These are phyloP conservation scores for Pelobates fuscus DNA, from an alignment of 2,113 vertebrate species.

Conservation along the genomic window DNA sequence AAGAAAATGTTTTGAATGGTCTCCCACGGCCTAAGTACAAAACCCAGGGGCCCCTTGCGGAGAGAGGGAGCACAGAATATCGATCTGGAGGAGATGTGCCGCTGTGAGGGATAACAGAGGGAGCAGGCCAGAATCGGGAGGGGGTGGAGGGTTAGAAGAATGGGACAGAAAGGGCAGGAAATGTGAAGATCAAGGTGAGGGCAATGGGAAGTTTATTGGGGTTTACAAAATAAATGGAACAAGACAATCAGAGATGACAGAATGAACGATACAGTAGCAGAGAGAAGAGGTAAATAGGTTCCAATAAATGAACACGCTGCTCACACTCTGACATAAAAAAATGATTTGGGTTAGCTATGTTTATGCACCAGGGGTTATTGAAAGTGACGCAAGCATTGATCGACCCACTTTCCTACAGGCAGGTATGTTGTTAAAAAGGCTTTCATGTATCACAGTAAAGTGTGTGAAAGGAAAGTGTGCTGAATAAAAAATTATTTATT, in stretches of 20 bases:
- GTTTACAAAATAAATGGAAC: too few relatives aligned
- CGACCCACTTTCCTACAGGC: not conserved
- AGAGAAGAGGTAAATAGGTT: too few relatives aligned
- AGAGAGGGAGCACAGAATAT: constrained; percentile 11
- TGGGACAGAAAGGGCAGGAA: not conserved
- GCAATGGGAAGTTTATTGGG: too few relatives aligned
- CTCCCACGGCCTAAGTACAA: not conserved
- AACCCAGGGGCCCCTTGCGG: not conserved
- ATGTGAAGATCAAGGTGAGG: not conserved
- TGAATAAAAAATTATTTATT: not conserved
- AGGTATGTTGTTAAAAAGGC: not conserved
- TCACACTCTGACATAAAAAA: too few relatives aligned
- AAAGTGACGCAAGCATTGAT: not conserved
- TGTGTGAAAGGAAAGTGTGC: not conserved
- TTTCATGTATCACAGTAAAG: not conserved
- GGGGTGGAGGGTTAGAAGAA: constrained; percentile 1
- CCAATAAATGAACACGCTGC: too few relatives aligned
- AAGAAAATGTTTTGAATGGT: constrained; percentile 16
- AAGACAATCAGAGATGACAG: too few relatives aligned
- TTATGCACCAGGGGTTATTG: not conserved
- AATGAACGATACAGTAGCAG: too few relatives aligned
- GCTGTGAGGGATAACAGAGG: constrained; percentile 44
- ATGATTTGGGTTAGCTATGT: too few relatives aligned
- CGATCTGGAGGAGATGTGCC: constrained; percentile 42
- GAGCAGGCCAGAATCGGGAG: too few relatives aligned